Percentiles rank a stretch among this genome's conserved stretches.
Evolutionary conservation across 1,140 invertebrate genomes (phyloP).

Genomic region (Dendrolimus punctatus): DNA sequence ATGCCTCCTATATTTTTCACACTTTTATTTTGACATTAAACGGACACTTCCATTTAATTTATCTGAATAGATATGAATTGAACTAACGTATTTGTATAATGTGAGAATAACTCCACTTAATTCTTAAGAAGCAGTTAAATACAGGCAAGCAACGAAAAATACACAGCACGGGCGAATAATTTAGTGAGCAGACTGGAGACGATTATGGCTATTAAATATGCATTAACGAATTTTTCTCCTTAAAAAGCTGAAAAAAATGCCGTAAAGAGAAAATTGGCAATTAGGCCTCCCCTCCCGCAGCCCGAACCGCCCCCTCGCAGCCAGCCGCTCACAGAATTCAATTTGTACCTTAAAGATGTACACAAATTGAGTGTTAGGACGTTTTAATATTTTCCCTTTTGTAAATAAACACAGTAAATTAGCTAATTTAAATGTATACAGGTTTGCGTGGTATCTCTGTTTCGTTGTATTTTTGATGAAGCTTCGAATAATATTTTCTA

Average conservation of each 20-base stretch:
- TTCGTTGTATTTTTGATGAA: not conserved
- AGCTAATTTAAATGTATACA: slow-evolving; percentile 21
- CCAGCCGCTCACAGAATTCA: slow-evolving; percentile 43
- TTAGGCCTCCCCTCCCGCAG: slow-evolving; percentile 27
- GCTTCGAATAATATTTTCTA: too few relatives aligned
- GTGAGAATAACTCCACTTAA: too few relatives aligned
- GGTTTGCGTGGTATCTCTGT: slow-evolving; percentile 12
- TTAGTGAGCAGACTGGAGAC: slow-evolving; percentile 47
- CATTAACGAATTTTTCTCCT: slow-evolving; percentile 71
- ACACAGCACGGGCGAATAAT: slow-evolving; percentile 32
- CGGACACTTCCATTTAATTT: too few relatives aligned
- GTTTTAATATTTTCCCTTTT: slow-evolving; percentile 33
- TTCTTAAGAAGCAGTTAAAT: too few relatives aligned
- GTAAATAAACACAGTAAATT: slow-evolving; percentile 17
- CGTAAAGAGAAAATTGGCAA: slow-evolving; percentile 69
- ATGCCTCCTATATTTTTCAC: too few relatives aligned
- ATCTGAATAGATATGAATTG: too few relatives aligned
- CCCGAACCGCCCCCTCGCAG: slow-evolving; percentile 19
- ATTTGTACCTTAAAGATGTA: slow-evolving; percentile 55
- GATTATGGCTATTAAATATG: slow-evolving; percentile 69
- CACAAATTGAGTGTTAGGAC: slow-evolving; percentile 46
- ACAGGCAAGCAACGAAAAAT: slow-evolving; percentile 3
- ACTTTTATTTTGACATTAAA: too few relatives aligned
- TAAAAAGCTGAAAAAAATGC: slow-evolving; percentile 66
- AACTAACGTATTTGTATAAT: too few relatives aligned